Base-by-base conservation (phyloP, 2,888 invertebrate species). In the Pristionchus maxplancki region DNA sequence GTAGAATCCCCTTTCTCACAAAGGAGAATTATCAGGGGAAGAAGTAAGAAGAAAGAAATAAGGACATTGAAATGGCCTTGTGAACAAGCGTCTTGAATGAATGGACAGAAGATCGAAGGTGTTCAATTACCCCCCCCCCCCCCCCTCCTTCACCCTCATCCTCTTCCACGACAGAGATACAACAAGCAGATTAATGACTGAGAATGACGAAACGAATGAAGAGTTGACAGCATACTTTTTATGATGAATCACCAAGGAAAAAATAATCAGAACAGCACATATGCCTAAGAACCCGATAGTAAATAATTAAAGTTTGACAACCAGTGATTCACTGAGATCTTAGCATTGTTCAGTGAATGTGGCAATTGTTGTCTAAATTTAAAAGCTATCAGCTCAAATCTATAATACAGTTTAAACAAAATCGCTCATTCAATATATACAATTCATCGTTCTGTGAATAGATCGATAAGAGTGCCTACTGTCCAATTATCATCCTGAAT, bases 381-480 rank as follows among this genome's bases (percentile, higher is more conserved):
- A n/a, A n/a, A n/a, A n/a, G n/a, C n/a, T n/a, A n/a, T n/a, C n/a
- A n/a, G n/a, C n/a, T n/a, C n/a, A n/a, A n/a, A n/a, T 44, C 44
- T 11, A 44, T 9, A 44, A 44, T 11, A 44, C 44, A 6, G 11
- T 44, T 44, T 58, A 58, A 58, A 9, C 9, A 58, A 58, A 2
- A n/a, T 24, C 2, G 44, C 11, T 9, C 44, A 44, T 44, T 64
- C 11, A 28, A 67, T 34, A 67, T 34, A 67, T 67, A 67, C 67
- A 31, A 31, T 4, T 34, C 67, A 67, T 34, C 17, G 11, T 48
- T 78, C 44, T 1, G 78, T 78, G 44, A 78, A 78, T 48, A 78
- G n/a, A 28, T 78, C 78, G n/a, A 48, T 28, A 20, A 78, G 78
- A n/a, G 78, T 78, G 24, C 78, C 78, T 44, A 78, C 78, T 15